Base-by-base conservation (phyloP, 1,140 invertebrate species). In the Drosophila bipectinata region DNA sequence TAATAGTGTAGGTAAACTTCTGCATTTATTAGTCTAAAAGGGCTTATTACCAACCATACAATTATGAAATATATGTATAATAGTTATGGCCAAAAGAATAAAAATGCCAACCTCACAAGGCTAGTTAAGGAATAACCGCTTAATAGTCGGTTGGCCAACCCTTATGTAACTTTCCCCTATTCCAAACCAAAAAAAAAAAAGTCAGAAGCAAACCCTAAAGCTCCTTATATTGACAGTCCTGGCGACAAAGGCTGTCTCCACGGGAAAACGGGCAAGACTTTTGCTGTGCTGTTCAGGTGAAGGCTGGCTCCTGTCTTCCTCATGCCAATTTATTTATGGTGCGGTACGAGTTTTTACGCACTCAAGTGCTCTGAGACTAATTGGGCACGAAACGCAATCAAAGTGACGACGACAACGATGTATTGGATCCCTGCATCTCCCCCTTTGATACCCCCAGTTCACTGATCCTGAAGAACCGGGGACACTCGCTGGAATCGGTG, bases 301-400 rank as follows among this genome's bases (percentile, higher is more conserved):
- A 47, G 15, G 14, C 67, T 74, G 78, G 66, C 80, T 85, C 82
- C 83, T 79, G 83, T 87, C 76, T 89, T 79, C 76, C 83, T 88
- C 84, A 63, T 83, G 83, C 84, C 85, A 87, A 79, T 90, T 90
- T 90, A 90, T 90, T 90, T 90, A 90, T 90, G 85, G 85, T 90
- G 87, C 87, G 82, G 81, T 90, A 90, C 85, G 90, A 90, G 81
- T 90, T 90, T 90, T 90, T 90, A 90, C 85, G 85, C 85, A 90
- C 80, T 90, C 85, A 88, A 88, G 85, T 85, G 85, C 80, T 90
- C 82, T 90, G 87, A 90, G 85, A 90, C 85, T 90, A 90, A 90
- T 90, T 90, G 85, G 85, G 85, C 87, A 87, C 82, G 87, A 90
- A 90, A 88, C 83, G 83, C 83, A 88, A 88, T 88, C 83, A 88